Evolutionary conservation across 2,797 vertebrate species (phyloP), one percentile per base, ranked within the genome.

Genomic region (Artibeus jamaicensis): DNA sequence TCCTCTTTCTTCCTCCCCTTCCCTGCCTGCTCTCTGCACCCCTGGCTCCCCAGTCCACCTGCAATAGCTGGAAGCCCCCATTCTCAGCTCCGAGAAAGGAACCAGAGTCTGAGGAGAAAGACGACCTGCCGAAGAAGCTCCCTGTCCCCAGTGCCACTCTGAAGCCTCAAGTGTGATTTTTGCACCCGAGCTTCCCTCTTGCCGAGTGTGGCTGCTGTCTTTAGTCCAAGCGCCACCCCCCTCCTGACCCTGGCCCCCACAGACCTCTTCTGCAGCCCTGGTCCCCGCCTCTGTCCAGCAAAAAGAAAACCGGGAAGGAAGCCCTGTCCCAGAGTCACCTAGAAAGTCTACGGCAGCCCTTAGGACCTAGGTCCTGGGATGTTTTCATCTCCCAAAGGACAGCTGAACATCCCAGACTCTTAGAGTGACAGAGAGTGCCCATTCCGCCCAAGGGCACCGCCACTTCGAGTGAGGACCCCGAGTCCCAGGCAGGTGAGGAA

Each of bases 101-200:
- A 7, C 1, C 9, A 14, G 0, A 0, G 9, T 34, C 68, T 5
- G 1, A 32, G 22, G 29, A 53, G 68, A 62, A 77, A 57, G 39
- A 59, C 11, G 3, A 6, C 12, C n/a, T 46, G 26, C 53, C 11
- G 12, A 29, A 34, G 71, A 42, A 65, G 73, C 46, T 19, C 24
- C 32, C 48, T 65, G 15, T 4, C 37, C 50, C 48, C 2, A 15
- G 16, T 21, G 11, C 32, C 8, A 32, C 21, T 5, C 26, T 2
- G n/a, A 55, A 46, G 73, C 39, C 16, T 0, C 46, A 10, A n/a
- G 44, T 0, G 0, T 0, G 0, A 9, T 11, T 62, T 37, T 18
- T 9, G 37, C 29, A 5, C n/a, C 29, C 6, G 0, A 21, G 15
- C n/a, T 55, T 67, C 37, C 15, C 3, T n/a, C 53, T 1, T 42